Percentiles rank a stretch among this genome's conserved stretches.
Conservation (phyloP, 2,113 vertebrate species). For the Maylandia zebra region DNA sequence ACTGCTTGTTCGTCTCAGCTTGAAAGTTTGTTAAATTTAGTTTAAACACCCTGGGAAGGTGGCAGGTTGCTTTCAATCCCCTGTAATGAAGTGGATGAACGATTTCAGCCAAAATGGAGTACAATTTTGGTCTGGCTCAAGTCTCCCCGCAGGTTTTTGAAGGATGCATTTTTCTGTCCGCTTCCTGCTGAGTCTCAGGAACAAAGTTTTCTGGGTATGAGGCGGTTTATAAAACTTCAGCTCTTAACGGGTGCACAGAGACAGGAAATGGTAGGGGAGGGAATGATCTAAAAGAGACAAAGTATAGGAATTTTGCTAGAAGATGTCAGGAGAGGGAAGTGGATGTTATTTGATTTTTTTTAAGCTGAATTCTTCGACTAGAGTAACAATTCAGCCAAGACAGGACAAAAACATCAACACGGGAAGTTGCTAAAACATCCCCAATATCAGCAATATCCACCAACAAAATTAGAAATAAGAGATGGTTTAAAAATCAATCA, state of each 20-base stretch:
- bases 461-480: not conserved
- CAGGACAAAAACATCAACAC: not conserved
- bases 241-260: not conserved
- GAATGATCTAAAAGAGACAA: not conserved
- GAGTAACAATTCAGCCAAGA: not conserved
- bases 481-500: not conserved
- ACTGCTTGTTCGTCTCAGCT: conserved; percentile 22
- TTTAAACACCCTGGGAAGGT: conserved; percentile 26
- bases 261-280: not conserved
- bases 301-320: not conserved
- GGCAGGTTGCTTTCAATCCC: conserved; percentile 4
- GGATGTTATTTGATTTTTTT: not conserved
- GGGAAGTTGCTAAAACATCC: not conserved
- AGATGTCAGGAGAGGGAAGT: not conserved
- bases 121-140: not conserved
- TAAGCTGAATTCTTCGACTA: not conserved
- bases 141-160: not conserved
- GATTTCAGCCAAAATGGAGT: not conserved
- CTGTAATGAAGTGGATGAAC: not conserved
- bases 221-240: not conserved
- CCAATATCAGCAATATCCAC: not conserved
- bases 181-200: conserved; percentile 9
- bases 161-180: not conserved
- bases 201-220: not conserved
- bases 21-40: conserved; percentile 48